These are phyloP conservation scores for Parazoanthus swiftii DNA, from an alignment of 92 coral and sea anemone genomes.

Conservation along the genomic window DNA sequence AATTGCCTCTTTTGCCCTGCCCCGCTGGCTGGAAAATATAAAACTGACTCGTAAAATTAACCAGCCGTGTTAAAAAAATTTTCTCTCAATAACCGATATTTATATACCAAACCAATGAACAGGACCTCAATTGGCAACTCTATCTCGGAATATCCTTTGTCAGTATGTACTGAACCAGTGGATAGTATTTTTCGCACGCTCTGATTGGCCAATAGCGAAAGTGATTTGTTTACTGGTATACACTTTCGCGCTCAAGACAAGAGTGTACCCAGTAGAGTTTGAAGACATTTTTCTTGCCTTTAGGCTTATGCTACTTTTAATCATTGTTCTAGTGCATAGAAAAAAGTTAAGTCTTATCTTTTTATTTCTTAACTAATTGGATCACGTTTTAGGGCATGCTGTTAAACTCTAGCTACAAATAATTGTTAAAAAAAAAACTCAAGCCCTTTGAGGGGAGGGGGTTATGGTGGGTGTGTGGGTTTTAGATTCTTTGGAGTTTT, in stretches of 20 bases:
- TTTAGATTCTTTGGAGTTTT: not conserved
- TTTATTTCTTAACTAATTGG: too few relatives aligned
- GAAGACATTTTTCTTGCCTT: not conserved
- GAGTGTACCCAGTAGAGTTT: constrained; percentile 8
- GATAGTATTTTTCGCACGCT: too few relatives aligned
- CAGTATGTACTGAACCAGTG: too few relatives aligned
- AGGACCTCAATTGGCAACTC: constrained; percentile 3
- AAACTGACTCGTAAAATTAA: constrained; percentile 5
- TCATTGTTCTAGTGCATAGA: not conserved
- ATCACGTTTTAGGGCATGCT: too few relatives aligned
- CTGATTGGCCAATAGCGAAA: not conserved
- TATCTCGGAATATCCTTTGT: constrained; percentile 7
- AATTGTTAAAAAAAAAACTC: too few relatives aligned
- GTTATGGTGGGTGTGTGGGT: constrained; percentile 2
- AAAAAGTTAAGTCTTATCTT: too few relatives aligned
- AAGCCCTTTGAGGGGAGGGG: not conserved
- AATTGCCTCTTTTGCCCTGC: too few relatives aligned
- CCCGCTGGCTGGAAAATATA: not conserved
- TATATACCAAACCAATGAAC: not conserved
- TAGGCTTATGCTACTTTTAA: not conserved
- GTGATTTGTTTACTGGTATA: not conserved
- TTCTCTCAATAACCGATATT: not conserved
- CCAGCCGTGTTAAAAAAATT: not conserved
- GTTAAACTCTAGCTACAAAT: too few relatives aligned
- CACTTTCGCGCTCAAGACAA: not conserved